Evolutionary conservation across 2,113 vertebrate species (phyloP).

Genomic region (Boulengeromyrus knoepffleri): DNA sequence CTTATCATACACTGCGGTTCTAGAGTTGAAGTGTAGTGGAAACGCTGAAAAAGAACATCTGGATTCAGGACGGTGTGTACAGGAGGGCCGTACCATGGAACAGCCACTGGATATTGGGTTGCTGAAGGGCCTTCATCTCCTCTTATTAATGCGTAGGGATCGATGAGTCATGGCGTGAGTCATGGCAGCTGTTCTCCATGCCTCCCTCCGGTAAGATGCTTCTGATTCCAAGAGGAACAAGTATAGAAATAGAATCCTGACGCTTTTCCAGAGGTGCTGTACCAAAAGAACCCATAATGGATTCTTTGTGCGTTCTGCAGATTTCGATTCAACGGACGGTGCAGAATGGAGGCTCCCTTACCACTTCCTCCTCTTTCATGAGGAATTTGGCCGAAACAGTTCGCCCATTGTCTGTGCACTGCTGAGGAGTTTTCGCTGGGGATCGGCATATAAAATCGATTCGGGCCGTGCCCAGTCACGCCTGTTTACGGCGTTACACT

Average conservation of each 20-base stretch:
- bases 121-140: not conserved
- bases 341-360: not conserved
- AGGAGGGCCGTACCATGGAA: not conserved
- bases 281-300: not conserved
- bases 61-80: not conserved
- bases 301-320: conserved; percentile 20
- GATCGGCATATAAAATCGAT: conserved; percentile 26
- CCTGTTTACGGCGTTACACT: conserved; percentile 28
- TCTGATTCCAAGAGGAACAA: not conserved
- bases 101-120: not conserved
- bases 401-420: conserved; percentile 4
- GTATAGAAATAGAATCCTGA: not conserved
- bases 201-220: not conserved
- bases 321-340: not conserved
- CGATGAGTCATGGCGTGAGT: not conserved
- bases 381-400: conserved; percentile 13
- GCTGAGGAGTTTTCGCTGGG: not conserved
- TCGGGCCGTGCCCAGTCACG: conserved; percentile 20
- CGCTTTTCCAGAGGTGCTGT: not conserved
- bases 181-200: not conserved
- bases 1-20: not conserved
- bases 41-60: not conserved
- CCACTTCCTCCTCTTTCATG: not conserved
- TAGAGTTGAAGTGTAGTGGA: not conserved
- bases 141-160: not conserved